Evolutionary conservation across 2,113 vertebrate genomes (phyloP).

Genomic region (Cyprinodon variegatus): DNA sequence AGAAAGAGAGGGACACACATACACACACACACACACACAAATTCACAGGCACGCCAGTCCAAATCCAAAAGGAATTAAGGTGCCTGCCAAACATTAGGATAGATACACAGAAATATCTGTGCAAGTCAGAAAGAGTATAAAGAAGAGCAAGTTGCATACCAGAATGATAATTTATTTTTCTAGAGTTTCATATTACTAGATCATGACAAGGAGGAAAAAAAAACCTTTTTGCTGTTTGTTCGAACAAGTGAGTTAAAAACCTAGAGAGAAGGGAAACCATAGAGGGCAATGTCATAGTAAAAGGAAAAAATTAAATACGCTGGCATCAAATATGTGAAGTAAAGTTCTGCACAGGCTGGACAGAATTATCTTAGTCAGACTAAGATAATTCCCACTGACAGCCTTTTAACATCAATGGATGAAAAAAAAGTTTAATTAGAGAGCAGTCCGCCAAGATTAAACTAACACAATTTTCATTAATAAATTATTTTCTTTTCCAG

Average conservation of each 20-base stretch:
- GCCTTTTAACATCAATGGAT: background rate
- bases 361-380: no score
- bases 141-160: conserved; percentile 48
- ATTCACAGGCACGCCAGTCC: conserved; percentile 25
- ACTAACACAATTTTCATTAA: no score
- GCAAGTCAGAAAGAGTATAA: conserved; percentile 47
- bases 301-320: background rate
- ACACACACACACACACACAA: conserved; percentile 32
- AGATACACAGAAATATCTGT: conserved; percentile 69
- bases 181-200: conserved; percentile 26
- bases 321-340: background rate
- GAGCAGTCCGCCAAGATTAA: no score
- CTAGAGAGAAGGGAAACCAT: background rate
- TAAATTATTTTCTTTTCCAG: no score
- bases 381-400: background rate
- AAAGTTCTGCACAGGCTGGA: no score
- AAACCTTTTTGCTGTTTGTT: background rate
- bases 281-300: background rate
- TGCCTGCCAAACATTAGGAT: conserved; percentile 76
- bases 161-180: conserved; percentile 48
- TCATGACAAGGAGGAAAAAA: conserved; percentile 23
- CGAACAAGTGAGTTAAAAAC: background rate
- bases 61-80: conserved; percentile 74
- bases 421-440: background rate
- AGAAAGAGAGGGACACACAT: conserved; percentile 53